Conservation (phyloP, 2,888 invertebrate species). For the Nasonovia ribisnigri region DNA sequence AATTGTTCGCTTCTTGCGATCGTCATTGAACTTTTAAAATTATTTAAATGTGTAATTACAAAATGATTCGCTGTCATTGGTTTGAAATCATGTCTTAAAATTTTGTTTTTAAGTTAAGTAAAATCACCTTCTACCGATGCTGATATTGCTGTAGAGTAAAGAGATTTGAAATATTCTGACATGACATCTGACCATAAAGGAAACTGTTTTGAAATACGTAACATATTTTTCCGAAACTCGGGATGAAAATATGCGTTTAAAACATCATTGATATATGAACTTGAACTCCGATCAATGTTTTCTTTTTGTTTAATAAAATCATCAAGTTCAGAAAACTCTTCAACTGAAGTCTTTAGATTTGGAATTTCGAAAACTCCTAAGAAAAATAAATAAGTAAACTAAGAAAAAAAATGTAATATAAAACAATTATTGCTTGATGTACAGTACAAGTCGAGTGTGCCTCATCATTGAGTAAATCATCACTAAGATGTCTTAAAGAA, state of each 20-base stretch:
- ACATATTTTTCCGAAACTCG: neutral
- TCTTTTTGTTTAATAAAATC: neutral
- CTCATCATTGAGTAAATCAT: no score
- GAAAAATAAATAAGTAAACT: no score
- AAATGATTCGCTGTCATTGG: conserved; percentile 13
- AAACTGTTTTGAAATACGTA: neutral
- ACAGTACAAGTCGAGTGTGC: no score
- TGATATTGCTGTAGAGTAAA: neutral
- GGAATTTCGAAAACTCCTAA: no score
- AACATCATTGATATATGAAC: neutral
- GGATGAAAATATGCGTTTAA: neutral
- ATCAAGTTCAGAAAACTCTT: neutral
- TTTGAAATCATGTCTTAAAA: neutral
- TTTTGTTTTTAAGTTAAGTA: neutral
- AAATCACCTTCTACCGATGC: conserved; percentile 11
- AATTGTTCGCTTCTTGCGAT: neutral
- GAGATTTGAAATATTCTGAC: conserved; percentile 11
- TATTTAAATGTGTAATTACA: neutral
- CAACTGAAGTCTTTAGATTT: no score
- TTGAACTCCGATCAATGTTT: neutral
- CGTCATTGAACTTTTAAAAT: conserved; percentile 69
- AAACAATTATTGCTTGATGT: no score
- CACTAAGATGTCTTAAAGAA: no score
- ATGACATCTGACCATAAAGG: conserved; percentile 2
- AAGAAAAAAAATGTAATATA: no score